phyloP scores from a whole-genome alignment of 1,140 invertebrate species.

The Trinorchestia longiramus region DNA sequence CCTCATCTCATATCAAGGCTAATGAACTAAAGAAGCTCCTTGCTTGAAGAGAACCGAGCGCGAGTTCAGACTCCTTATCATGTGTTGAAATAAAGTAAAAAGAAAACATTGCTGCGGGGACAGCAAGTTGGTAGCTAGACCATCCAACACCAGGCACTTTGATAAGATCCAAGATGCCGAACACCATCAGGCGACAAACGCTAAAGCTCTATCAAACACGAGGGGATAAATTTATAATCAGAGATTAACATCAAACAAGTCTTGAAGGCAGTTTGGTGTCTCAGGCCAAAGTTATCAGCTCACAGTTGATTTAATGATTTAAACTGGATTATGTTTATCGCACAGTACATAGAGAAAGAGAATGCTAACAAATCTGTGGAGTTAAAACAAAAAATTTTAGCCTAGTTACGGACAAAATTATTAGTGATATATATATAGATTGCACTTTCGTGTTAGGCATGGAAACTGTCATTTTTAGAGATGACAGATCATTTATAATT shows the following conservation, averaged over 20 bases:
- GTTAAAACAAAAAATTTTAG: not conserved
- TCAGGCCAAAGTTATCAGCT: not conserved
- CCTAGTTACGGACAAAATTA: too few species aligned
- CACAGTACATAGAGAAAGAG: not conserved
- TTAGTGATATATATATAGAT: not conserved
- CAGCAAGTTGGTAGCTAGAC: not conserved
- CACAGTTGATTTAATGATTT: not conserved
- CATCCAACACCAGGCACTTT: not conserved
- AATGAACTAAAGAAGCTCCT: too few species aligned
- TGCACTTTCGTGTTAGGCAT: not conserved
- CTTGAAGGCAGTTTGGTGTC: not conserved
- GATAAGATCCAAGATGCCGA: not conserved
- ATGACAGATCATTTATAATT: too few species aligned
- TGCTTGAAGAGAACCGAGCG: too few species aligned
- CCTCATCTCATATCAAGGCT: too few species aligned
- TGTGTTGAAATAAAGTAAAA: not conserved
- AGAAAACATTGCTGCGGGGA: not conserved
- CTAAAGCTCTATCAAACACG: not conserved
- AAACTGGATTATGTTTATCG: not conserved
- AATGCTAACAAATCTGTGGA: not conserved
- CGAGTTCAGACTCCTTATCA: too few species aligned
- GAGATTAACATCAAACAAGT: not conserved
- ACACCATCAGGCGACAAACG: not conserved
- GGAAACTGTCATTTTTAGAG: too few species aligned
- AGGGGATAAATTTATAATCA: not conserved